These are phyloP conservation scores for Phylloscopus whistleri DNA, from an alignment of 2,113 vertebrate species.

Conservation along the genomic window DNA sequence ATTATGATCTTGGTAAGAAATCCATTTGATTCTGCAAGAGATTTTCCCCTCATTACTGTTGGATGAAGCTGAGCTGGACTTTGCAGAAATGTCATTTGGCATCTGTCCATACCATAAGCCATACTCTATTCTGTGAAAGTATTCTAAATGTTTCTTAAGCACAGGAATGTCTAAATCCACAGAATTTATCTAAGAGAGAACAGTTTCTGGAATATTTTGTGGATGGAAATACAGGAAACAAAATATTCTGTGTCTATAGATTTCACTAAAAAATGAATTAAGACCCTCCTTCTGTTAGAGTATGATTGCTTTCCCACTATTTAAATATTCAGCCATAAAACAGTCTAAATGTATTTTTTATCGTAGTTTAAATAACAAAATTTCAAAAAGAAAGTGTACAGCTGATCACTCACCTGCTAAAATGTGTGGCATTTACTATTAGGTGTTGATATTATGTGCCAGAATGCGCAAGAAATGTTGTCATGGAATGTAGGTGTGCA, in stretches of 20 bases:
- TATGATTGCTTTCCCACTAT: neutral
- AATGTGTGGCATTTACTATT: neutral
- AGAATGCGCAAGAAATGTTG: neutral
- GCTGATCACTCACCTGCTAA: neutral
- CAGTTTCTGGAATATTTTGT: neutral
- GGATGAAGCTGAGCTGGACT: neutral
- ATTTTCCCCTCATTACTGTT: neutral
- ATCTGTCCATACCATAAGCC: neutral
- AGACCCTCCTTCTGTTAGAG: neutral
- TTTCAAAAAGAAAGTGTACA: neutral
- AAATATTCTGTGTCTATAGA: neutral
- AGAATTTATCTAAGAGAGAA: neutral
- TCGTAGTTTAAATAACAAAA: neutral
- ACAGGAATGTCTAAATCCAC: neutral
- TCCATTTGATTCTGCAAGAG: neutral
- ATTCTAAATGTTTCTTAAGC: neutral
- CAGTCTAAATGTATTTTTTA: neutral
- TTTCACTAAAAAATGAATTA: neutral
- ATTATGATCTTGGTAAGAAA: neutral
- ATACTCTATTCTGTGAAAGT: neutral
- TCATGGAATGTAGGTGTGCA: neutral
- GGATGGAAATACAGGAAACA: neutral
- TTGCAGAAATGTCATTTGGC: neutral
- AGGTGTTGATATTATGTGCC: neutral
- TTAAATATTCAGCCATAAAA: neutral